Base-by-base conservation (phyloP, 2,888 invertebrate genomes). In the Cantharis nigra region DNA sequence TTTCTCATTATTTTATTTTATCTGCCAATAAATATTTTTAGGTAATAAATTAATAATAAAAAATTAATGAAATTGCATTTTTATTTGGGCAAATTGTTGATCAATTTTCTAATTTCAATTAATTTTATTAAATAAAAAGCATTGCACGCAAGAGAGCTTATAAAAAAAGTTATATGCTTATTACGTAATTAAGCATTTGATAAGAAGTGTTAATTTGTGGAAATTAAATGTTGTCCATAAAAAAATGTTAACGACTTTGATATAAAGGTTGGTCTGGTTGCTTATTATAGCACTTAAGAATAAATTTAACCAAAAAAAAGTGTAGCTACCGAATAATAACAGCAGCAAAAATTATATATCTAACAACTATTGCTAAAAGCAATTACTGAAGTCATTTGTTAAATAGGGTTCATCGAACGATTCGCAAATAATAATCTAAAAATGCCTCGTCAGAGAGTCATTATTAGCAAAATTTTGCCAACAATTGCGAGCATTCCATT, bases 361-460 rank as follows among this genome's bases (percentile, higher is more conserved):
- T 72, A 26, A 49, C 75, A 70, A 64, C 16, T 72, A 72, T 76
- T 76, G 69, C 73, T 73, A 69, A 72, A 77, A 77, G 74, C 74
- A 74, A 74, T 74, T 77, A 77, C 69, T 10, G 33, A 69, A 63
- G 77, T 71, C 62, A 73, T 72, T 72, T 72, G 64, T 71, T 70
- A 63, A 72, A 72, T 71, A 74, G 74, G 62, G 77, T 77, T 77
- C 77, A 77, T 74, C 33, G 77, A 69, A 77, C 77, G 71, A 70
- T 71, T 74, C 62, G 69, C 70, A 30, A 69, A 77, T 64, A 75
- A 70, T 62, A 69, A 63, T 69, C 63, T 20, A 63, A 75, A 75
- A 75, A 71, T 33, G 67, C 67, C n/a, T 28, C 70, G 71, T 71
- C 70, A 69, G 72, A 33, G 23, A 63, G 64, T 70, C 73, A 73